Evolutionary conservation across 1,140 invertebrate genomes (phyloP).

Genomic region (Drosophila virilis): DNA sequence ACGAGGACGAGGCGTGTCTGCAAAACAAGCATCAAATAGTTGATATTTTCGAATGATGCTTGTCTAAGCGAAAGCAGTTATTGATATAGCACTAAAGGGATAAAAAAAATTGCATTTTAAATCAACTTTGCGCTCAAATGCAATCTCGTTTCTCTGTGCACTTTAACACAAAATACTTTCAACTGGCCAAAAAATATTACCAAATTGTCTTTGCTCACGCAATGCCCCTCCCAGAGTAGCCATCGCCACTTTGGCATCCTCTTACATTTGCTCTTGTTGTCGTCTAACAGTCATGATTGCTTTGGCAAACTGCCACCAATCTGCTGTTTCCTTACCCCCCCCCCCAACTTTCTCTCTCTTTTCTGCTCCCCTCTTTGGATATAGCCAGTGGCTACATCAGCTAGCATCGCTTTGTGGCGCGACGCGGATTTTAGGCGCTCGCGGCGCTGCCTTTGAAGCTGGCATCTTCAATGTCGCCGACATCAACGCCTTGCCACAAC

Average conservation of each 20-base stretch:
- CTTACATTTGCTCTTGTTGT: conserved; percentile 9
- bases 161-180: conserved; percentile 3
- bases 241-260: not conserved
- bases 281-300: conserved; percentile 53
- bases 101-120: no score
- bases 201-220: conserved; percentile 1
- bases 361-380: conserved; percentile 6
- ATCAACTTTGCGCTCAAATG: not conserved
- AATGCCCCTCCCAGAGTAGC: not conserved
- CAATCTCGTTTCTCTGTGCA: not conserved
- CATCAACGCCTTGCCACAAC: conserved; percentile 65
- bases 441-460: conserved; percentile 65
- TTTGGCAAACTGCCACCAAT: conserved; percentile 29
- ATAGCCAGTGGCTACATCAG: conserved; percentile 46
- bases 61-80: no score
- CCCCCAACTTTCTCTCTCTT: not conserved
- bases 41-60: no score
- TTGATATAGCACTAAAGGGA: no score
- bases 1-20: no score
- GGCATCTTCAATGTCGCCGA: conserved; percentile 37
- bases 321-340: not conserved
- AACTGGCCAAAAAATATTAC: conserved; percentile 2
- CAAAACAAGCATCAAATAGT: no score
- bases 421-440: conserved; percentile 49
- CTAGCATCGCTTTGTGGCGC: conserved; percentile 27